Conservation (phyloP, 2,113 vertebrate genomes). For the Ondatra zibethicus region DNA sequence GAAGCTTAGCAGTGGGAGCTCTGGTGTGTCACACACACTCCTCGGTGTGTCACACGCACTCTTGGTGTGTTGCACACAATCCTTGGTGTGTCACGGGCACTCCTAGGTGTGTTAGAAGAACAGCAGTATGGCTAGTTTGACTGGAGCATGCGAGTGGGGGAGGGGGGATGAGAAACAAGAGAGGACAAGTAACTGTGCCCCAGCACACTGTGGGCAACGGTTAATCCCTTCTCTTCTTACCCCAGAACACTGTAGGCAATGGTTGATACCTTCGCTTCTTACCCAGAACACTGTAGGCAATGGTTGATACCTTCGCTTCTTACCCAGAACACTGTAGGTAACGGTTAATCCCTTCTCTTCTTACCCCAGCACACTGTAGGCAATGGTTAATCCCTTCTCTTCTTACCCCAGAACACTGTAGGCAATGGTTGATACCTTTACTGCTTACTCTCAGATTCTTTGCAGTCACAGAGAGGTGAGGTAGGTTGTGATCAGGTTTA, state of each 20-base stretch:
- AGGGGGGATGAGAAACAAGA: not conserved
- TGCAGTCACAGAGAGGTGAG: not conserved
- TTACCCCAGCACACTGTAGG: not conserved
- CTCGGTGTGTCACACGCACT: not conserved
- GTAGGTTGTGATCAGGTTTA: not conserved
- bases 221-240: too few species aligned
- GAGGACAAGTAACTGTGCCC: not conserved
- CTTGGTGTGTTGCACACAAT: not conserved
- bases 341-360: not conserved
- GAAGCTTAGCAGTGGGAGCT: not conserved
- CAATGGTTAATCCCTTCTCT: not conserved
- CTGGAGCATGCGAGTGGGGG: not conserved
- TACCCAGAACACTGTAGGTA: not conserved
- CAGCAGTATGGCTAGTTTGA: not conserved
- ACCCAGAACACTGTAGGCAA: not conserved
- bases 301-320: not conserved
- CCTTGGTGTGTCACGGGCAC: not conserved
- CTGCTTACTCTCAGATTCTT: not conserved
- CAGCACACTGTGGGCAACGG: too few species aligned
- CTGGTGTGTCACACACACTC: not conserved
- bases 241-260: too few species aligned
- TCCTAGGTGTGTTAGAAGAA: not conserved
- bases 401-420: not conserved
- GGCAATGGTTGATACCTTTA: not conserved
- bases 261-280: not conserved